Conservation (phyloP, 2,888 invertebrate species). For the Leucoma salicis region DNA sequence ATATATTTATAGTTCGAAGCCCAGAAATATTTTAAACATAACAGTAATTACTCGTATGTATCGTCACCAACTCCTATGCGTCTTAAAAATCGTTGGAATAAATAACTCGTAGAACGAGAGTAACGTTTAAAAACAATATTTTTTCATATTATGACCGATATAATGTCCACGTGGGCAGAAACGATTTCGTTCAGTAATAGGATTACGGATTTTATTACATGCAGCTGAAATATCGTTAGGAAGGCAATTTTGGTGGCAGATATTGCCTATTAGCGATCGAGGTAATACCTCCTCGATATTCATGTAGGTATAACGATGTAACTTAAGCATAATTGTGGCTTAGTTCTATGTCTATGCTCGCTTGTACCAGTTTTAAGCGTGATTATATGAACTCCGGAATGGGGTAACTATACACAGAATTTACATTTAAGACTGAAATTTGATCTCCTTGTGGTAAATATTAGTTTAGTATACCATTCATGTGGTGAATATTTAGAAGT, state of each 20-base stretch:
- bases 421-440: conserved; percentile 20
- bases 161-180: conserved; percentile 55
- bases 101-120: conserved; percentile 28
- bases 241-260: conserved; percentile 77
- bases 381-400: conserved; percentile 25
- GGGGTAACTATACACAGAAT: conserved; percentile 20
- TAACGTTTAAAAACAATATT: conserved; percentile 23
- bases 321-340: conserved; percentile 62
- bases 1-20: no score
- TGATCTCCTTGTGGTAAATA: conserved; percentile 29
- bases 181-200: conserved; percentile 63
- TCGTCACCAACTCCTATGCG: no score
- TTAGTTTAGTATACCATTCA: conserved; percentile 14
- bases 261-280: conserved; percentile 78
- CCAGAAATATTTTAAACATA: background rate
- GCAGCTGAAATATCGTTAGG: conserved; percentile 77
- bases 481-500: background rate
- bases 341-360: conserved; percentile 36
- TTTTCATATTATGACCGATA: conserved; percentile 40
- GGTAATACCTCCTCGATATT: conserved; percentile 72
- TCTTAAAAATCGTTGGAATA: conserved; percentile 15
- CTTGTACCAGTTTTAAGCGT: conserved; percentile 20
- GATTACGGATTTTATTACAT: conserved; percentile 77
- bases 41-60: no score
- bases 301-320: conserved; percentile 55